phyloP scores from a whole-genome alignment of 2,113 vertebrate genomes.

The Suricata suricatta region DNA sequence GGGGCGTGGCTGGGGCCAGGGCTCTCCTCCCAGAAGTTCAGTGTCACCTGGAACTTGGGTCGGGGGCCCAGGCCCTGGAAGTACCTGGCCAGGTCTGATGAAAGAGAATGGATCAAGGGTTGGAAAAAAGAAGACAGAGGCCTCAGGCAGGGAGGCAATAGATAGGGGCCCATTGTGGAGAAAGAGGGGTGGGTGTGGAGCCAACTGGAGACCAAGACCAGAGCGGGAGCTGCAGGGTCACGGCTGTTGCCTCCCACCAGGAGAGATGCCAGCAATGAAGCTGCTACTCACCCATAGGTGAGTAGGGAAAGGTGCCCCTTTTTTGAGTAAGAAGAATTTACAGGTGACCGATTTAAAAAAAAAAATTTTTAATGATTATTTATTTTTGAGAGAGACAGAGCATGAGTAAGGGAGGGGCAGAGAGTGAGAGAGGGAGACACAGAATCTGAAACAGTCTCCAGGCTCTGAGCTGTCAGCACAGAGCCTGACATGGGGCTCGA shows the following conservation, averaged over 20 bases:
- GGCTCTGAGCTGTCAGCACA: no score
- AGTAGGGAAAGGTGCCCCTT: neutral
- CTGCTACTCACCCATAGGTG: neutral
- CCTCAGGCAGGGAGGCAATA: neutral
- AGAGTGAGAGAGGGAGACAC: no score
- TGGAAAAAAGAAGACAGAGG: neutral
- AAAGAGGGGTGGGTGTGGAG: neutral
- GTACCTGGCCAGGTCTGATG: conserved; percentile 88
- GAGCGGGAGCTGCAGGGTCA: neutral
- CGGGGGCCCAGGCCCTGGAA: conserved; percentile 72
- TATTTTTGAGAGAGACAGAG: no score
- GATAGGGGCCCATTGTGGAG: neutral
- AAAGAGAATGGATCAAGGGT: neutral
- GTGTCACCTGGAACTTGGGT: conserved; percentile 86
- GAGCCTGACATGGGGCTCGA: no score
- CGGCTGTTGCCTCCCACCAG: neutral
- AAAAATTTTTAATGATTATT: no score
- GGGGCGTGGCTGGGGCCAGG: conserved; percentile 65
- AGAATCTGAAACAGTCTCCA: no score
- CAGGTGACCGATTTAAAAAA: neutral
- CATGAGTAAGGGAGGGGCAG: no score
- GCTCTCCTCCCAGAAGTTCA: conserved; percentile 90
- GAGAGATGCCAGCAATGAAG: neutral
- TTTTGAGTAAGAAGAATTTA: neutral
- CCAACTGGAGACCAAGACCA: neutral